Base-by-base conservation (phyloP, 37 sponge, comb jelly and placozoan genomes). In the Geodia barretti region DNA sequence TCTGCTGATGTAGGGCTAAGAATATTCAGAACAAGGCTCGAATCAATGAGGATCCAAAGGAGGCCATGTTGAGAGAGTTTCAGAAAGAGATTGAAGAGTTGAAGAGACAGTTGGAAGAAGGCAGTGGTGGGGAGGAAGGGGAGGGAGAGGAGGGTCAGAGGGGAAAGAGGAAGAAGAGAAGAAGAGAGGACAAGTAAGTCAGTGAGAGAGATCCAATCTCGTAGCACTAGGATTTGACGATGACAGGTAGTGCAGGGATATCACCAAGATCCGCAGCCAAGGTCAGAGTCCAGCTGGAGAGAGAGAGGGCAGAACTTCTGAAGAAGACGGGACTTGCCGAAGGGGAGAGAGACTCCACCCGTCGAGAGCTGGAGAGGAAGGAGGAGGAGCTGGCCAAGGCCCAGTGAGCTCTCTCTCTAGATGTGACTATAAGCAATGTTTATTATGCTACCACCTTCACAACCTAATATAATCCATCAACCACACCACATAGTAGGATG, bases 11-110 rank as follows among this genome's bases (percentile, higher is more conserved):
- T 77, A 64, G 95, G 34, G 99, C 99, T 41, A 99, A 99, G 85
- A 96, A 88, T 47, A 99, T 99, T 74, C 82, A 99, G 85, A 99
- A 99, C 86, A 79, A 79, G 39, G 97, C 97, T 14, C 85, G 74
- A 37, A 99, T 99, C 83, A 99, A 99, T 65, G 99, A 99, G 71
- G 99, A 99, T 77, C 99, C 99, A 0, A 99, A 99, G 73, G 99
- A 99, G 77, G 99, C 99, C 62, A 87, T 99, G 83, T 66, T 99
- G 68, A 84, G 99, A 70, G 95, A 99, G 75, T 99, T 96, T 67
- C 99, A 99, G 80, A 90, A 97, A 73, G 97, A 99, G 73, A 99
- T 99, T 59, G 93, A 94, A 36, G 63, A 70, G 20, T 83, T 99
- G 40, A 94, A 79, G 78, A 87, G 82, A 62, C 72, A 83, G 62